Base-by-base conservation (phyloP, 2,797 vertebrate species). In the Dendrocincla fuliginosa region DNA sequence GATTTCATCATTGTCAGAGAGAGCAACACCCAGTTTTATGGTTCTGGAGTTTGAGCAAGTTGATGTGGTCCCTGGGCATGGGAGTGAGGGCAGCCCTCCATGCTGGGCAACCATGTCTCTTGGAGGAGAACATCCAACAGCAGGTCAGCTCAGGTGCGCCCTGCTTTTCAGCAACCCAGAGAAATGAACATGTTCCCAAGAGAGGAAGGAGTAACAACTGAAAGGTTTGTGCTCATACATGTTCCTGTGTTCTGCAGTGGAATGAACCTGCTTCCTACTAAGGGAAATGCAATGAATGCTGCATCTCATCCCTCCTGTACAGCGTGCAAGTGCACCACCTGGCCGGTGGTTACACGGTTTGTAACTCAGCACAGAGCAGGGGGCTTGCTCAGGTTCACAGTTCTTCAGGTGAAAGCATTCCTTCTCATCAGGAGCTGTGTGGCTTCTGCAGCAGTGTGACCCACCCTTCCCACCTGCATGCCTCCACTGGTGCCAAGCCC, bases 341-440 rank as follows among this genome's bases (percentile, higher is more conserved):
- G 75, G 18, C 67, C 0, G 0, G 12, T n/a, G n/a, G n/a, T n/a
- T n/a, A 14, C 61, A 5, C 70, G 20, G 17, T 57, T 53, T 46
- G 20, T 32, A 27, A 1, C 41, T 64, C 6, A 1, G 39, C 56
- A 47, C 7, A 2, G 46, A 64, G 53, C 61, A 49, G 42, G 14
- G n/a, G 4, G 5, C 46, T 69, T 46, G 16, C 4, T 23, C 53
- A 30, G 41, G 4, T 20, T 7, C 10, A 3, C 30, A 5, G 16
- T 69, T 22, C 24, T 39, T 10, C 3, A 13, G 28, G 37, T 8
- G 75, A 76, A 75, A 37, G 11, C 17, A 3, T 49, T 64, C 5
- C n/a, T 16, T 19, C 47, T 33, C 27, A 41, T 15, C 25, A 24
- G 33, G 32, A 79, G 32, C 64, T 35, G 27, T 33, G 18, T 4